Evolutionary conservation across 2,888 invertebrate genomes (phyloP), one percentile per base, ranked within the genome.

Genomic region (Lathronympha strigana): DNA sequence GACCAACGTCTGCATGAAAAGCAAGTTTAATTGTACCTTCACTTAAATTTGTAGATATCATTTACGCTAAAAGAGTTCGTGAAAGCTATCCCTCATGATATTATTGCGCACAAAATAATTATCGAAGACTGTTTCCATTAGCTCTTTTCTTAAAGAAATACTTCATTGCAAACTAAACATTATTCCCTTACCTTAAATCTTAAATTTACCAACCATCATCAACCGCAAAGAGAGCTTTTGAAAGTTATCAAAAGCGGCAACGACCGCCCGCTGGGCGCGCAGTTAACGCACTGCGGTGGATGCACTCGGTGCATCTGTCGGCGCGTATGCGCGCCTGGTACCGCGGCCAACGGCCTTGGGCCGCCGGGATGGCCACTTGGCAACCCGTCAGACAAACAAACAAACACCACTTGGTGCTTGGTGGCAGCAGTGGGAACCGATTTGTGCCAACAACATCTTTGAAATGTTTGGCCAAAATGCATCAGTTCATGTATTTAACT

Each of bases 311-410:
- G 71, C 71, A 70, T 54, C 43, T 67, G 31, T 50, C 73, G 83
- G 67, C 77, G 73, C 80, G 71, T 75, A 83, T 92, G 89, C 51
- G 70, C 76, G 81, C 92, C 92, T 90, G 82, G 89, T 92, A 78
- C 58, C 67, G 70, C 78, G 88, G 87, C 84, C 89, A 85, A 84
- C 77, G 74, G 71, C 61, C 74, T 74, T 76, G 81, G 80, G 84
- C 82, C 83, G 82, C 78, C 76, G 78, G 80, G 80, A 83, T 75
- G 86, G 79, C 87, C 90, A 89, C 89, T 90, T 91, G 90, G 87
- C 91, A 91, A 91, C 90, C 81, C 81, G 72, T 76, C 79, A 75
- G 69, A 77, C 82, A 61, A 80, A 77, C 73, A 79, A 72, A 77
- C 79, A n/a, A n/a, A n/a, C n/a, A n/a, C n/a, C n/a, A n/a, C 11